Conservation (phyloP, 2,797 vertebrate species). For the Astyanax mexicanus region DNA sequence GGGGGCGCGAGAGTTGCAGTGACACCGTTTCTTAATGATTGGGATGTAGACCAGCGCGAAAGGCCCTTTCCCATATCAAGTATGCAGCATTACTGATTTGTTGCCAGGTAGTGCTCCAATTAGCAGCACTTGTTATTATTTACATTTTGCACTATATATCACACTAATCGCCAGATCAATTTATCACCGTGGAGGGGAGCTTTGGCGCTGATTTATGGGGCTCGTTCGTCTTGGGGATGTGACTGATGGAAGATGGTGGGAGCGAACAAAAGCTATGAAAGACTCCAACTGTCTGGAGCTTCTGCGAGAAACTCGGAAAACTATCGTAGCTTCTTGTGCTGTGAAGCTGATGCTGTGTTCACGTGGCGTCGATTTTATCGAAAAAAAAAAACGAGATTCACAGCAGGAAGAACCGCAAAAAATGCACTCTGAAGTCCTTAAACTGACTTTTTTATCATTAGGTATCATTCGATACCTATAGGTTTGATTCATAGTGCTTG, state of each 20-base stretch:
- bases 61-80: constrained; percentile 42
- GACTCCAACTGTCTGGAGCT: constrained; percentile 47
- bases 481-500: too few species aligned
- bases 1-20: constrained; percentile 26
- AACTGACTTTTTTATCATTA: too few species aligned
- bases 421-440: too few species aligned
- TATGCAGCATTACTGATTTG: constrained; percentile 79
- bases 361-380: too few species aligned
- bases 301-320: constrained; percentile 26
- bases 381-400: too few species aligned
- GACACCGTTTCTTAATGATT: constrained; percentile 76
- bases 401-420: too few species aligned
- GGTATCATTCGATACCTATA: too few species aligned
- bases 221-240: constrained; percentile 85
- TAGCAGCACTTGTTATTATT: constrained; percentile 90
- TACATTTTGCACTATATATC: constrained; percentile 93
- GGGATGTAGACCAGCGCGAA: constrained; percentile 55
- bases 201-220: constrained; percentile 88
- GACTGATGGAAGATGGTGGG: constrained; percentile 80
- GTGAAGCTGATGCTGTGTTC: too few species aligned
- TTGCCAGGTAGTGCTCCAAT: constrained; percentile 89
- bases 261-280: constrained; percentile 57
- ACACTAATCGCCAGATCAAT: constrained; percentile 88
- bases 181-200: constrained; percentile 87
- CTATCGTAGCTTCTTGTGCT: not conserved